Evolutionary conservation across 2,113 vertebrate species (phyloP), one percentile per base, ranked within the genome.

Genomic region (Clupea harengus): DNA sequence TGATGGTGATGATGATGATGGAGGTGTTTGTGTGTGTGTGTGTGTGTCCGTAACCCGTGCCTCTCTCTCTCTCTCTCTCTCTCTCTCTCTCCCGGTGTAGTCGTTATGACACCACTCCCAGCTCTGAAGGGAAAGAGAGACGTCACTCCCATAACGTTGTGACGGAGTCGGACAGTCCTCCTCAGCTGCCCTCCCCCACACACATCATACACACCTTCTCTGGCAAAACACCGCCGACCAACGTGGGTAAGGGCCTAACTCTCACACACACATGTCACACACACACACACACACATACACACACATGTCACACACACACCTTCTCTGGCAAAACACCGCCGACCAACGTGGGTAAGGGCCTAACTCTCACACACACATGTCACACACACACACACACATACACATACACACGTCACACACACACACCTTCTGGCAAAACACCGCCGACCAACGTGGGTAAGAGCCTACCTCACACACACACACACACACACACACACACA

Each of bases 151-250:
- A 99, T 75, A 96, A 95, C 4, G 90, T 95, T 39, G 91, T 94
- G 0, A 97, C 96, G 0, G 98, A 97, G 60, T 91, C 95, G 0
- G 95, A 96, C 0, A 97, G 96, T 88, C 97, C 95, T 85, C 95
- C 97, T 2, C 97, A 97, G 85, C 95, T 97, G 90, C 97, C 97
- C 6, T 98, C 98, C 0, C 97, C 97, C 47, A 94, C 97, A 0
- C 89, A 95, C 4, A 88, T 95, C 11, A 94, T 96, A 78, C 93
- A 95, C 92, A 90, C 95, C 1, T 93, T 95, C 92, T 92, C 95
- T 0, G 94, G 93, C 85, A 99, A 97, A 93, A 94, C 94, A 50
- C 96, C 96, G 0, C 94, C 94, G 86, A 97, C 97, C 89, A 98
- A 96, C 90, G 95, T 98, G 86, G 98, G 98, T 99, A 91, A 97